These are phyloP conservation scores for Pantherophis vulpinus DNA, from an alignment of 2,797 vertebrate genomes.

Conservation along the genomic window DNA sequence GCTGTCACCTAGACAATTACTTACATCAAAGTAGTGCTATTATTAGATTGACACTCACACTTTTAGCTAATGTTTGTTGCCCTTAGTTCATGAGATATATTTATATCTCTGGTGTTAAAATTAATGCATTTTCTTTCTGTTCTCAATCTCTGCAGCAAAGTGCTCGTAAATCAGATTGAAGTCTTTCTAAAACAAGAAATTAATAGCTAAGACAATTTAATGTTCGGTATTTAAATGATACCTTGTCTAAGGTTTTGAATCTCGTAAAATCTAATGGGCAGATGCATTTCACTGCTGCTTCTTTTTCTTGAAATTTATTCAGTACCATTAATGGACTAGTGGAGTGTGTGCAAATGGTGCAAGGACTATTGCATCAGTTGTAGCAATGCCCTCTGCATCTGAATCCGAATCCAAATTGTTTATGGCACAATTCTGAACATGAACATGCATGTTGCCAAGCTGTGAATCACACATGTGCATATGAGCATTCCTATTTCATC, in stretches of 20 bases:
- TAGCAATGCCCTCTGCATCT: background rate
- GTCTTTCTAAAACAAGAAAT: conserved; percentile 21
- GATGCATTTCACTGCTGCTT: background rate
- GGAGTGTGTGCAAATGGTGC: background rate
- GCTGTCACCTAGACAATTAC: background rate
- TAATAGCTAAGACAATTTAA: conserved; percentile 26
- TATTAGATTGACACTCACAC: conserved; percentile 45
- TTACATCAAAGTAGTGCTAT: background rate
- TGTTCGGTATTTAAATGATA: conserved; percentile 8
- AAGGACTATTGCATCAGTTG: background rate
- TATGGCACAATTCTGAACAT: background rate
- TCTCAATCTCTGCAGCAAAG: conserved; percentile 2
- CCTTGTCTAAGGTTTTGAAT: conserved; percentile 9
- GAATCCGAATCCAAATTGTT: background rate
- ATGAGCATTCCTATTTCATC: background rate
- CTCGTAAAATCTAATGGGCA: conserved; percentile 19
- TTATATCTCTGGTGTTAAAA: conserved; percentile 24
- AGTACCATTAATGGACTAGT: background rate
- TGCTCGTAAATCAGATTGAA: conserved; percentile 13
- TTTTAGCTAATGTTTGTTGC: conserved; percentile 45
- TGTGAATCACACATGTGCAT: background rate
- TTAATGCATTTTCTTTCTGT: conserved; percentile 14
- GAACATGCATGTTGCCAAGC: background rate
- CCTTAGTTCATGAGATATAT: background rate
- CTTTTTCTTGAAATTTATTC: conserved; percentile 4